phyloP scores from a whole-genome alignment of 2,797 vertebrate species.

The Coendou prehensilis region DNA sequence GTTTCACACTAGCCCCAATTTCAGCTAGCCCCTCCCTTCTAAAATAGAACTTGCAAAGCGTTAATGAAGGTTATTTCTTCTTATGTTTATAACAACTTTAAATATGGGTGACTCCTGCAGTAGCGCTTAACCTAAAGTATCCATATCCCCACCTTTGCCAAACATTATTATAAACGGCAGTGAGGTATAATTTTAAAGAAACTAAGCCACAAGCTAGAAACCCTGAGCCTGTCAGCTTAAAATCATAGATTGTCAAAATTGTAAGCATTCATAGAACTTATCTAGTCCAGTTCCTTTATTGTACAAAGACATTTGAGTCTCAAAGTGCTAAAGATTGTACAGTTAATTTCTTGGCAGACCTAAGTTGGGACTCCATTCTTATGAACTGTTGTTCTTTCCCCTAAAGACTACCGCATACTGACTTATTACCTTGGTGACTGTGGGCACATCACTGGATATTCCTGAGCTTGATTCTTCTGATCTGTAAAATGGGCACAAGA shows the following conservation, averaged over 20 bases:
- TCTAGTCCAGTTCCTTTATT: not conserved
- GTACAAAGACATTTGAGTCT: not conserved
- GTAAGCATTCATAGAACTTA: not conserved
- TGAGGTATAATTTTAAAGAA: not conserved
- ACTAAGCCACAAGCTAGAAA: not conserved
- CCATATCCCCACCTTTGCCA: not conserved
- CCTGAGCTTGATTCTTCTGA: not conserved
- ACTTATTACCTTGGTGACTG: not conserved
- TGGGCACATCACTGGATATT: not conserved
- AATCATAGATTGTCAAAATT: not conserved
- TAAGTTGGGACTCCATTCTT: not conserved
- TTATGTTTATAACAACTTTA: not conserved
- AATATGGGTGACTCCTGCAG: not conserved
- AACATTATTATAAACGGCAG: not conserved
- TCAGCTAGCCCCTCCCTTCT: not conserved
- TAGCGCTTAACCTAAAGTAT: not conserved
- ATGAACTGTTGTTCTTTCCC: not conserved
- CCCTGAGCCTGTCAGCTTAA: not conserved
- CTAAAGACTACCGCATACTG: not conserved
- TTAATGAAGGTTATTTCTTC: slow-evolving; percentile 1
- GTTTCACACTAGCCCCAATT: not conserved
- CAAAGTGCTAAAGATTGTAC: not conserved
- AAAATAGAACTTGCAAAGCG: not conserved
- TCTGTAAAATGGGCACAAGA: not conserved
- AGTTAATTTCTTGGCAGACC: not conserved